Evolutionary conservation across 2,113 vertebrate genomes (phyloP).

Genomic region (Esox niger): DNA sequence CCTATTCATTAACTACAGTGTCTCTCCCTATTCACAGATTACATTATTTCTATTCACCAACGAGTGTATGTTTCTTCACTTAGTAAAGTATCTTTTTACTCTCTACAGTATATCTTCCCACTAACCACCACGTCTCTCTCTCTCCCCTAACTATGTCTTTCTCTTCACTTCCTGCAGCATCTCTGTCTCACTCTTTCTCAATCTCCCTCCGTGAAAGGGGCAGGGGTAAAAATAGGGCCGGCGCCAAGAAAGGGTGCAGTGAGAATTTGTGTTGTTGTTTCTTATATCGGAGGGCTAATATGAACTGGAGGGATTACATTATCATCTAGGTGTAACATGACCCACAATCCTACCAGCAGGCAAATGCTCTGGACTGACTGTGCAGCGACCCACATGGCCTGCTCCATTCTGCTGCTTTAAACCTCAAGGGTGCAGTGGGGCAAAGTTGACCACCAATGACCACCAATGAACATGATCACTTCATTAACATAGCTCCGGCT

Average conservation of each 20-base stretch:
- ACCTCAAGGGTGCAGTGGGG: neutral
- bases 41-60: too few relatives aligned
- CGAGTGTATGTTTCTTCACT: too few relatives aligned
- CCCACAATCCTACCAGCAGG: neutral
- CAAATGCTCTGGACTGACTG: neutral
- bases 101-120: too few relatives aligned
- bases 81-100: too few relatives aligned
- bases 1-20: too few relatives aligned
- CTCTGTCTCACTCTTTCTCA: neutral
- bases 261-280: conserved; percentile 12
- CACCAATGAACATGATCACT: too few relatives aligned
- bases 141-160: too few relatives aligned
- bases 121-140: too few relatives aligned
- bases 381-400: neutral
- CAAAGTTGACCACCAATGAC: neutral
- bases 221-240: conserved; percentile 16
- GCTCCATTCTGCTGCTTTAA: neutral
- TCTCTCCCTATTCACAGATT: too few relatives aligned
- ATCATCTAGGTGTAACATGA: neutral
- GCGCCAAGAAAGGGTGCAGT: conserved; percentile 13
- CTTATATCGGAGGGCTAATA: conserved; percentile 12
- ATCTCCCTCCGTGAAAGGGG: conserved; percentile 13
- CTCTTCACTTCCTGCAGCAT: too few relatives aligned
- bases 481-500: too few relatives aligned
- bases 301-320: conserved; percentile 5